phyloP scores from a whole-genome alignment of 1,140 invertebrate genomes.

The Dendroctonus ponderosae region DNA sequence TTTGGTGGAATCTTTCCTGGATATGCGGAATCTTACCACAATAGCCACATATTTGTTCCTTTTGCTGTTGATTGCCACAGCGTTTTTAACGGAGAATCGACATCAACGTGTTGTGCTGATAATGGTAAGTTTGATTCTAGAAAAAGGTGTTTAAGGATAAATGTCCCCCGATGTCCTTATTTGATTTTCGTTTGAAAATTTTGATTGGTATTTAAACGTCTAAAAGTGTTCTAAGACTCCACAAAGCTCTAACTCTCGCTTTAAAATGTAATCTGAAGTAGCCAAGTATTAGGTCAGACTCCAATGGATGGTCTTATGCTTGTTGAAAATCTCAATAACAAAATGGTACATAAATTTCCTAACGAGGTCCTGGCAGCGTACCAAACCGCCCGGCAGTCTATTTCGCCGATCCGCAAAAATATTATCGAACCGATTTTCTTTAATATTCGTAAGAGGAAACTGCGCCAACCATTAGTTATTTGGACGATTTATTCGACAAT shows the following conservation, averaged over 20 bases:
- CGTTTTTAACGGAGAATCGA: slow-evolving; percentile 64
- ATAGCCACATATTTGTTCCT: slow-evolving; percentile 68
- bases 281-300: background rate
- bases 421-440: slow-evolving; percentile 5
- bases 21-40: slow-evolving; percentile 84
- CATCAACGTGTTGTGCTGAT: slow-evolving; percentile 73
- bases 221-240: too few species aligned
- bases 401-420: slow-evolving; percentile 11
- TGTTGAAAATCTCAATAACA: background rate
- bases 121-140: slow-evolving; percentile 80
- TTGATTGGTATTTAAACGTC: too few species aligned
- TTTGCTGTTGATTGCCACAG: slow-evolving; percentile 62
- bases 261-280: background rate
- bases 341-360: slow-evolving; percentile 16
- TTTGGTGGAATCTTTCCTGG: slow-evolving; percentile 74
- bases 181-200: too few species aligned
- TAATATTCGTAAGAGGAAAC: slow-evolving; percentile 16
- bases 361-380: slow-evolving; percentile 9
- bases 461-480: slow-evolving; percentile 8
- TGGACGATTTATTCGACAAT: background rate
- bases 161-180: too few species aligned
- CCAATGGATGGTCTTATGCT: background rate
- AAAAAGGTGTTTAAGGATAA: too few species aligned
- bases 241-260: too few species aligned
- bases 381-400: slow-evolving; percentile 5